These are phyloP conservation scores for Drosophila lacteicornis DNA, from an alignment of 1,140 invertebrate species.

Conservation along the genomic window DNA sequence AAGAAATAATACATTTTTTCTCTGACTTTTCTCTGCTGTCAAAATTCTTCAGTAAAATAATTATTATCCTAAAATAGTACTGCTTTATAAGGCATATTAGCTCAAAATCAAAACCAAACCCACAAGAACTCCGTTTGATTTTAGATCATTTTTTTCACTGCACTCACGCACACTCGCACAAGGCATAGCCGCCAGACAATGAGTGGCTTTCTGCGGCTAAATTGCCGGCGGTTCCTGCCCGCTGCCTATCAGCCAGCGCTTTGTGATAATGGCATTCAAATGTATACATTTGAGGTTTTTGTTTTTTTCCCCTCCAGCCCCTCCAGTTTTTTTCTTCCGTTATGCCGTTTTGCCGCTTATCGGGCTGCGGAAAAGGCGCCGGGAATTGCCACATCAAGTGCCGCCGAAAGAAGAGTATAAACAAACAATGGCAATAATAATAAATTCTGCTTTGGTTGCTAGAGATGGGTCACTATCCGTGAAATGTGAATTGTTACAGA, in stretches of 20 bases:
- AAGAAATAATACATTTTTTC: neutral
- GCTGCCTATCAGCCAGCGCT: constrained; percentile 50
- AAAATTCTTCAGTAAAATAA: too few species aligned
- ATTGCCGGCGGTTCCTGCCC: constrained; percentile 45
- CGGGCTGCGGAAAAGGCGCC: constrained; percentile 61
- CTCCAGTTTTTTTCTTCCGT: constrained; percentile 13
- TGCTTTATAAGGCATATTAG: too few species aligned
- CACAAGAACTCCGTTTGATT: neutral
- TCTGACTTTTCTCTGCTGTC: neutral
- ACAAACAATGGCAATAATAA: constrained; percentile 60
- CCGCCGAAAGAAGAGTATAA: constrained; percentile 24
- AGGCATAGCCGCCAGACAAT: constrained; percentile 64
- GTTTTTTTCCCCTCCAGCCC: neutral
- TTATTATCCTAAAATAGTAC: too few species aligned
- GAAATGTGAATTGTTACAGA: constrained; percentile 11
- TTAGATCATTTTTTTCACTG: constrained; percentile 1
- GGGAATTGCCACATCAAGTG: constrained; percentile 73
- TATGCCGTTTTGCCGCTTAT: constrained; percentile 41
- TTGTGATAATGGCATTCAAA: constrained; percentile 80
- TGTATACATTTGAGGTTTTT: constrained; percentile 72
- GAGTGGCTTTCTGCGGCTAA: constrained; percentile 65
- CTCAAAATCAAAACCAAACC: too few species aligned
- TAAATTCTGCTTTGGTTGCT: constrained; percentile 52
- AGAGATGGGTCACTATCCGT: constrained; percentile 31
- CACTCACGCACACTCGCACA: constrained; percentile 7